phyloP scores from a whole-genome alignment of 1,140 invertebrate species.

The Ceratosolen solmsi region DNA sequence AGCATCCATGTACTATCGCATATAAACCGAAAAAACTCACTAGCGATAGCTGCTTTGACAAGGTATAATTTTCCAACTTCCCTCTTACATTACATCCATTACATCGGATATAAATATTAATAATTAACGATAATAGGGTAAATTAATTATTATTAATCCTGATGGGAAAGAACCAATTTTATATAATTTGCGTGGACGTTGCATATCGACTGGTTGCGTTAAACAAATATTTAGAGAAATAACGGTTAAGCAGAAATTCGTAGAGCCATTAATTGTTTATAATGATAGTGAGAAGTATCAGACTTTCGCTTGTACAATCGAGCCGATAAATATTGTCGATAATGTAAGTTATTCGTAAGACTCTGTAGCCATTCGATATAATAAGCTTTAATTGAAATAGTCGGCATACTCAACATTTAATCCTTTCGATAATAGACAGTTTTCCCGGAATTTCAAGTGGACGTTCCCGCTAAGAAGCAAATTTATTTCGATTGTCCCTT shows the following conservation, averaged over 20 bases:
- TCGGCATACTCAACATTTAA: too few species aligned
- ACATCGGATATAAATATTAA: too few species aligned
- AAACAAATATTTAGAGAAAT: conserved; percentile 54
- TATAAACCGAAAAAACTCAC: conserved; percentile 62
- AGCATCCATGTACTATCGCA: conserved; percentile 49
- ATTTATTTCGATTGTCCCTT: conserved; percentile 56
- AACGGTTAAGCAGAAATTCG: conserved; percentile 56
- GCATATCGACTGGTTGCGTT: conserved; percentile 34
- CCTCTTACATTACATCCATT: too few species aligned
- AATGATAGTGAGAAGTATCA: conserved; percentile 55
- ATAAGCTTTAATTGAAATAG: conserved; percentile 30
- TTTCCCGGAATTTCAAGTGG: conserved; percentile 42
- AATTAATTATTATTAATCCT: conserved; percentile 53
- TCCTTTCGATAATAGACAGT: neutral
- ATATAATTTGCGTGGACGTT: conserved; percentile 53
- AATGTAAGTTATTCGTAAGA: neutral
- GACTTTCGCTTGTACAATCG: conserved; percentile 54
- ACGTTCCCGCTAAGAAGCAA: conserved; percentile 52
- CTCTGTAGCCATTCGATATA: neutral
- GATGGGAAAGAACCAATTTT: conserved; percentile 52
- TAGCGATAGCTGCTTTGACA: conserved; percentile 48
- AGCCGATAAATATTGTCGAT: conserved; percentile 20
- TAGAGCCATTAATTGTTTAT: conserved; percentile 55
- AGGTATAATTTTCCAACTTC: conserved; percentile 51
- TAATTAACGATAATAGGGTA: conserved; percentile 52